Evolutionary conservation across 2,797 vertebrate genomes (phyloP), one percentile per base, ranked within the genome.

Genomic region (Ctenopoma multispine): DNA sequence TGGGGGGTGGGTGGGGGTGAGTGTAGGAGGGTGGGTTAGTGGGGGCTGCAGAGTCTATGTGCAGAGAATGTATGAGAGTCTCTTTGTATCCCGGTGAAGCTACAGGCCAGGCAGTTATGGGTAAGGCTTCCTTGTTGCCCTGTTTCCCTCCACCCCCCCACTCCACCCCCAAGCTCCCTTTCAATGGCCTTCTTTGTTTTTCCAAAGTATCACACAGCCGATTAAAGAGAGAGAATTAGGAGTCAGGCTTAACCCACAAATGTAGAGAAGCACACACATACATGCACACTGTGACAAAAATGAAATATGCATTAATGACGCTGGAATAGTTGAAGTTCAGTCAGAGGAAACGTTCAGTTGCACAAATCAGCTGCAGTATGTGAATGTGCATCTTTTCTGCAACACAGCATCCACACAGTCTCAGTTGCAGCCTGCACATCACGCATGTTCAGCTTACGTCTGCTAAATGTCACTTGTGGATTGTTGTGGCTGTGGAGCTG

Each of bases 151-250:
- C 64, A 40, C 46, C 46, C 44, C 47, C 44, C 17, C 5, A 29
- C 29, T 72, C 24, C 64, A 40, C 46, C 47, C 55, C 47, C 44
- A 17, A 43, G 50, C 77, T 79, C 75, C 70, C 84, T 65, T 86
- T 94, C 90, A 95, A 95, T 93, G 89, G 90, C 70, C 79, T 74
- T 88, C 93, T 94, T 95, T 95, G 94, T 95, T 87, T 90, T 87
- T 85, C 62, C 80, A 90, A 92, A 93, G 92, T 93, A 94, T 94
- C 93, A 93, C 90, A 92, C 93, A 91, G 92, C 90, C 84, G 92
- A 95, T 95, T 94, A 94, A 93, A 93, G 80, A 72, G 89, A 85
- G 86, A 87, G 92, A 94, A 94, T 95, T 95, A 94, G 87, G 85
- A 93, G 91, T 92, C 90, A 83, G 85, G 87, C 91, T 93, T 87